Evolutionary conservation across 2,888 invertebrate species (phyloP), one percentile per base, ranked within the genome.

Genomic region (Ichneumoninae sp.): DNA sequence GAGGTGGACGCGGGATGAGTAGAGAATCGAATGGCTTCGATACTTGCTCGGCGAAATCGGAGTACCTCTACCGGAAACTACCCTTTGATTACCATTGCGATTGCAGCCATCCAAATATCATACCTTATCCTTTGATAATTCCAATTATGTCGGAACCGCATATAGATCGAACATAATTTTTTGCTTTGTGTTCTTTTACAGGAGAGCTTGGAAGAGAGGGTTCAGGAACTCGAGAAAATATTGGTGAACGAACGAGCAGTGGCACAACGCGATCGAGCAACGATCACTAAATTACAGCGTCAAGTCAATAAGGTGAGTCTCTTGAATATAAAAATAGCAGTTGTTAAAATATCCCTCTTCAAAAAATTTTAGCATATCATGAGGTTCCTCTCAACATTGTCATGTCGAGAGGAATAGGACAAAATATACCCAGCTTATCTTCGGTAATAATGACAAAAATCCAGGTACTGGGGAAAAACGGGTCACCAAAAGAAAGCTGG

Each of bases 231-330:
- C 85, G 92, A 93, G 69, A 90, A 90, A 80, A 89, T 90, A 40
- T 85, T 93, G 77, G 89, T 91, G 79, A 91, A 90, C 50, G 92
- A 93, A 85, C 89, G 93, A 47, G 86, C 90, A 10, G 92, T 90
- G 19, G 90, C 91, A 4, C 92, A 92, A 86, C 89, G 91, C n/a
- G 93, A 93, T 87, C 91, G 92, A 60, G 91, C 91, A 36, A 92
- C 91, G 19, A 93, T 93, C 83, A 91, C 91, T n/a, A 92, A 92
- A 82, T 83, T 93, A 40, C 93, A 93, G 83, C 91, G 92, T 80
- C 93, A 92, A 83, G 90, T 92, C 75, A 93, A 92, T 86, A 93
- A 93, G 90, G 93, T 92, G 68, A 86, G 87, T 47, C n/a, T 16
- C 13, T 26, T 16, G 16, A 26, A 16, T 16, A 13, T 13, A 13